Evolutionary conservation across 23 tunicate species (phyloP).

Genomic region (Ciona savignyi): DNA sequence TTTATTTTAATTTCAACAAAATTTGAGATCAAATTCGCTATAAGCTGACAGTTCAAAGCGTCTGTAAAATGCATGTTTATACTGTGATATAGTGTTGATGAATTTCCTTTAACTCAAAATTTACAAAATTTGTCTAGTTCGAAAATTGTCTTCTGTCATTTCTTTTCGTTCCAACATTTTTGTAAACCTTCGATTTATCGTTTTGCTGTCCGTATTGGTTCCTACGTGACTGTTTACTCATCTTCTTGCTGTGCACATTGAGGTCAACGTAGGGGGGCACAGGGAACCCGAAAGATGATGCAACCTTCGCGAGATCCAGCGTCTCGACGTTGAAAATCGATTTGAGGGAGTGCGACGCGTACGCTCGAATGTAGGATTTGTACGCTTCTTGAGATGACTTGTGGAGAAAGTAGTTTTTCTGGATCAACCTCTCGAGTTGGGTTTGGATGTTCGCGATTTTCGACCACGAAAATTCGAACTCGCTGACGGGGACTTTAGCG

Average conservation of each 20-base stretch:
- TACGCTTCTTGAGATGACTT: slow-evolving; percentile 83
- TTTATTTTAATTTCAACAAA: no score
- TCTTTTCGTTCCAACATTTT: slow-evolving; percentile 23
- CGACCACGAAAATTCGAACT: slow-evolving; percentile 77
- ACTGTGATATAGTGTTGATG: no score
- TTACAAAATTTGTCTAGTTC: no score
- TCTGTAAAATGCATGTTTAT: no score
- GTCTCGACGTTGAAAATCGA: slow-evolving; percentile 63
- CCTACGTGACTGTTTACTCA: slow-evolving; percentile 24
- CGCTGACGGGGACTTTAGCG: slow-evolving; percentile 77
- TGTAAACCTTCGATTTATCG: slow-evolving; percentile 40
- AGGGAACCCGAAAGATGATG: slow-evolving; percentile 72
- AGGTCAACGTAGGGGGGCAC: slow-evolving; percentile 79
- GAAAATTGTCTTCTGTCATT: slow-evolving; percentile 37
- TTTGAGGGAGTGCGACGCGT: slow-evolving; percentile 86
- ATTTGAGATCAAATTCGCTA: no score
- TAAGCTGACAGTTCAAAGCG: no score
- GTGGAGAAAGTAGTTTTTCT: slow-evolving; percentile 69
- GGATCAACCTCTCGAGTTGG: slow-evolving; percentile 76
- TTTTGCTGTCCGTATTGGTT: slow-evolving; percentile 20
- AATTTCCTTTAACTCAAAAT: no score
- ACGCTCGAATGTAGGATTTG: slow-evolving; percentile 84
- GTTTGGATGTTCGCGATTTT: slow-evolving; percentile 96
- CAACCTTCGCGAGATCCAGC: slow-evolving; percentile 69
- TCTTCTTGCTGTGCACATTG: slow-evolving; percentile 52